phyloP scores from a whole-genome alignment of 2,113 vertebrate genomes.

The Leptosomus discolor region DNA sequence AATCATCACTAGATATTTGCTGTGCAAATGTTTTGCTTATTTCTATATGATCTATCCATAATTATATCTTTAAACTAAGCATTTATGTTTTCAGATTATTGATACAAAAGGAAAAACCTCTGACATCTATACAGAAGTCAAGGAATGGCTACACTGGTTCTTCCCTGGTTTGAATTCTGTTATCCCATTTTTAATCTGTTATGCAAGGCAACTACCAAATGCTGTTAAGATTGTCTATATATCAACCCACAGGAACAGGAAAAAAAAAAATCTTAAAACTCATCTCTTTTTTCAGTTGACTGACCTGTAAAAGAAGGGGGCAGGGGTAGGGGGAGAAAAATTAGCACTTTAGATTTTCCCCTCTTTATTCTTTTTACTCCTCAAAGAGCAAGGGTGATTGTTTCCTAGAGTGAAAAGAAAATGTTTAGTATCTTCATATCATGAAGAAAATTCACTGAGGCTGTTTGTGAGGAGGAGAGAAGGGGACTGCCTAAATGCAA shows the following conservation, averaged over 20 bases:
- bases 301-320: neutral
- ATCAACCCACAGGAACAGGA: neutral
- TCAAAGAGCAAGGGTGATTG: neutral
- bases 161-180: neutral
- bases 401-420: neutral
- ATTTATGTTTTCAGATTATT: neutral
- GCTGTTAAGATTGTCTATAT: neutral
- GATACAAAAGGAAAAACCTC: neutral
- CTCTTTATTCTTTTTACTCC: neutral
- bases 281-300: neutral
- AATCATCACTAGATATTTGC: neutral
- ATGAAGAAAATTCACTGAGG: neutral
- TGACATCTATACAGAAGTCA: neutral
- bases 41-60: neutral
- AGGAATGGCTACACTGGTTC: neutral
- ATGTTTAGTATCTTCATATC: neutral
- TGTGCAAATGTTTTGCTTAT: neutral
- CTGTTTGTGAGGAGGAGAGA: slow-evolving; percentile 17
- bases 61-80: neutral
- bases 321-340: neutral
- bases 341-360: neutral
- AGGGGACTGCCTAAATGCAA: neutral
- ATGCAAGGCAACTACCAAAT: neutral
- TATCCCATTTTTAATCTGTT: neutral
- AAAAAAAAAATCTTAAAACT: neutral